Percentiles rank a stretch among this genome's conserved stretches.
phyloP scores from a whole-genome alignment of 2,888 invertebrate genomes.

The Steinernema scapterisci region DNA sequence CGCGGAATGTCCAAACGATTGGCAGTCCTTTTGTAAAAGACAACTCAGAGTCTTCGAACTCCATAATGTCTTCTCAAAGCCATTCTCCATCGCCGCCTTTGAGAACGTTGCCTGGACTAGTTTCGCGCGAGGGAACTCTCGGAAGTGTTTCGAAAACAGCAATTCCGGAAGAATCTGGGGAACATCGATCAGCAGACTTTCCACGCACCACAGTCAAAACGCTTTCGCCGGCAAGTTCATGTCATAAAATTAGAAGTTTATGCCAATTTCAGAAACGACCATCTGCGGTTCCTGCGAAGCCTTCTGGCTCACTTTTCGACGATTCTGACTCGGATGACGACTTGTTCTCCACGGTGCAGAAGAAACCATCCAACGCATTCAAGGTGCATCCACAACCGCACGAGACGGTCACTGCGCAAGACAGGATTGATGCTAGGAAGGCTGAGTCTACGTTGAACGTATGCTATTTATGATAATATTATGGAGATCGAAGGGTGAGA shows the following conservation, averaged over 20 bases:
- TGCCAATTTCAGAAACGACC: too few relatives aligned
- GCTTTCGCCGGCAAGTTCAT: not conserved
- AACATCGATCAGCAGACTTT: too few relatives aligned
- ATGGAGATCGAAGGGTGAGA: conserved; percentile 13
- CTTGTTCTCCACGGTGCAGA: not conserved
- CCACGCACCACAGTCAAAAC: not conserved
- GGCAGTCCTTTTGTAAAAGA: too few relatives aligned
- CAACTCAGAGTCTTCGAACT: not conserved
- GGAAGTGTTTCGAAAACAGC: not conserved
- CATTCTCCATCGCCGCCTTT: not conserved
- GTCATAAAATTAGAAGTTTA: too few relatives aligned
- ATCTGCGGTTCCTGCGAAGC: not conserved
- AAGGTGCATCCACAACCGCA: not conserved
- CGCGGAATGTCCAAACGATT: too few relatives aligned
- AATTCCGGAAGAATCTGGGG: not conserved
- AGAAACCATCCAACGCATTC: not conserved
- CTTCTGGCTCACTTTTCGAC: not conserved
- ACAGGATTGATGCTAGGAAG: not conserved
- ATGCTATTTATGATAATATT: conserved; percentile 30
- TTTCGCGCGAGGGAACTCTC: too few relatives aligned
- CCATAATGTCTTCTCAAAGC: not conserved
- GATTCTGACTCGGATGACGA: conserved; percentile 13
- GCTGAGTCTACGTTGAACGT: not conserved
- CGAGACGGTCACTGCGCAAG: not conserved
- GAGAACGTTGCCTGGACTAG: too few relatives aligned